Conservation (phyloP, 2,797 vertebrate genomes). For the Pitangus sulphuratus region DNA sequence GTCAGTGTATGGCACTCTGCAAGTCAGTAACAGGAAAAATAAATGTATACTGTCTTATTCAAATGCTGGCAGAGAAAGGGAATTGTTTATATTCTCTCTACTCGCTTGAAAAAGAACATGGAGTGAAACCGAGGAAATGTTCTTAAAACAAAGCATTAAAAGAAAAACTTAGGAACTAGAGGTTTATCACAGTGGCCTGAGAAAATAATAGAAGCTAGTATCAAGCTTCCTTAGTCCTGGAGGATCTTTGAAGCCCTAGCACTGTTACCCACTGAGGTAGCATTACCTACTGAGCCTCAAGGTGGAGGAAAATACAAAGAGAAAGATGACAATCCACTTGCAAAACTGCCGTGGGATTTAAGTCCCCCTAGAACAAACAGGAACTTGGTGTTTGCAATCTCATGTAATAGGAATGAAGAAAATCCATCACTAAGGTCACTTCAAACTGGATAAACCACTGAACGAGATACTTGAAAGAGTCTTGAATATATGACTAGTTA, state of each 20-base stretch:
- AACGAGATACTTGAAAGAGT: neutral
- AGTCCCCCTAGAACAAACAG: neutral
- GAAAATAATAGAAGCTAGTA: neutral
- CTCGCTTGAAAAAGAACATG: neutral
- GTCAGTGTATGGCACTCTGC: neutral
- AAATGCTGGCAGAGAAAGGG: neutral
- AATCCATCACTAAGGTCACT: slow-evolving; percentile 21
- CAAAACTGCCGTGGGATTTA: neutral
- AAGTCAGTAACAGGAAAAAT: neutral
- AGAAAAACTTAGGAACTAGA: neutral
- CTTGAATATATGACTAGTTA: neutral
- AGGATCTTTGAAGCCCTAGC: neutral
- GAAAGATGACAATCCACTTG: neutral
- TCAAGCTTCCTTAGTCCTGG: neutral
- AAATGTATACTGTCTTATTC: neutral
- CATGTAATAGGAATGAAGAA: slow-evolving; percentile 50
- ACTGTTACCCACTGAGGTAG: neutral
- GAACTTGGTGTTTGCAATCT: slow-evolving; percentile 31
- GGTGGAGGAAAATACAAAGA: neutral
- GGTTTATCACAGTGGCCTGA: neutral
- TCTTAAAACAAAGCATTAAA: neutral
- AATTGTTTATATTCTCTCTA: neutral
- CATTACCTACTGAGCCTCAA: neutral
- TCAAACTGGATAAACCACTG: slow-evolving; percentile 21
- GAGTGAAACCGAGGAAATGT: neutral